These are phyloP conservation scores for Tineola bisselliella DNA, from an alignment of 2,888 invertebrate genomes.

Conservation along the genomic window DNA sequence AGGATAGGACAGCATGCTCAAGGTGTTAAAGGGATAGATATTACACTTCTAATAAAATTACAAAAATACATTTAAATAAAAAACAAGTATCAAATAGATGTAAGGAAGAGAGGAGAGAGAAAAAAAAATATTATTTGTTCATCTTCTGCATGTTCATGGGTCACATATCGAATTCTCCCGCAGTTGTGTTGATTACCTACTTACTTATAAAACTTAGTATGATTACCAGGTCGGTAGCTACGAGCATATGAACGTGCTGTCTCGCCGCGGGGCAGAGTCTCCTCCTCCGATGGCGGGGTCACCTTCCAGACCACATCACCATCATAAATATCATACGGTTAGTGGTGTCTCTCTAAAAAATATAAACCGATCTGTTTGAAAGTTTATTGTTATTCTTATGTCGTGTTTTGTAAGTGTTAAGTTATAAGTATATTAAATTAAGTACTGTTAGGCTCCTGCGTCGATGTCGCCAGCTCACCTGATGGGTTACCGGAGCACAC, in stretches of 20 bases:
- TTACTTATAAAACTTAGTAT: background rate
- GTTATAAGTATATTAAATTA: constrained; percentile 3
- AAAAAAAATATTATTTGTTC: too few species aligned
- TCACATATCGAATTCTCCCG: too few species aligned
- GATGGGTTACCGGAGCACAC: constrained; percentile 72
- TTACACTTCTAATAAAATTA: too few species aligned
- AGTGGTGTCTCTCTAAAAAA: too few species aligned
- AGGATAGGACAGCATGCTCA: too few species aligned
- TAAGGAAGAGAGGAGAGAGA: too few species aligned
- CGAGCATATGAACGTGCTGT: constrained; percentile 89
- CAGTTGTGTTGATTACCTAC: background rate
- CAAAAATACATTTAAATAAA: too few species aligned
- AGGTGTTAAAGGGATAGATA: too few species aligned
- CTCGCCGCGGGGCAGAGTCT: constrained; percentile 75
- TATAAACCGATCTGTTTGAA: too few species aligned
- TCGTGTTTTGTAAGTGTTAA: background rate
- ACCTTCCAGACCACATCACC: constrained; percentile 86
- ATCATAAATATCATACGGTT: constrained; percentile 97
- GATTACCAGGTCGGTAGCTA: constrained; percentile 81
- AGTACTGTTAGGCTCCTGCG: constrained; percentile 79
- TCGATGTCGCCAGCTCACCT: constrained; percentile 90
- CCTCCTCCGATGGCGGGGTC: constrained; percentile 92
- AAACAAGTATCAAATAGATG: too few species aligned
- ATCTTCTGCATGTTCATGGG: too few species aligned
- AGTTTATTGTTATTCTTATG: too few species aligned